These are phyloP conservation scores for Intellagama lesueurii DNA, from an alignment of 2,797 vertebrate genomes.

Conservation along the genomic window DNA sequence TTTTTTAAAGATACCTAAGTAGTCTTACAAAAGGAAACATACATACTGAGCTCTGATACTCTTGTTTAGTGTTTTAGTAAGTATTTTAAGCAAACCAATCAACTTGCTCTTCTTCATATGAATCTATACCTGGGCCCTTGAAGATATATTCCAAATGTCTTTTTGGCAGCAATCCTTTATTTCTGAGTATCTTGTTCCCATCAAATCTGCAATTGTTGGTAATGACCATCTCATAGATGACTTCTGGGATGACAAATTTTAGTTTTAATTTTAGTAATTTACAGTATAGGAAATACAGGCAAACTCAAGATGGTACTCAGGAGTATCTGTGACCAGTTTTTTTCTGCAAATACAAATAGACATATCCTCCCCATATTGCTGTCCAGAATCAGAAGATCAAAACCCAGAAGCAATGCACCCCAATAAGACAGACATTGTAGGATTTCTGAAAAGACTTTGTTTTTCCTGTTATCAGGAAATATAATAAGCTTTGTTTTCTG, in stretches of 20 bases:
- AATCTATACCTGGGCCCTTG: constrained; percentile 61
- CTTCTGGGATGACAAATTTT: background rate
- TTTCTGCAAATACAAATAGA: background rate
- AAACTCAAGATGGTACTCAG: background rate
- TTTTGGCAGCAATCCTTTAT: constrained; percentile 26
- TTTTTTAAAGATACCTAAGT: background rate
- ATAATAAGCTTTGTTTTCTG: background rate
- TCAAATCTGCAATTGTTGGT: constrained; percentile 70
- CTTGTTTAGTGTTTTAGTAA: background rate
- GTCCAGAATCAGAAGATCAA: background rate
- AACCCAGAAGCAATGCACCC: background rate
- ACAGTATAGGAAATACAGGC: background rate
- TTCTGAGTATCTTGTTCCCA: constrained; percentile 59
- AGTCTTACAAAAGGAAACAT: background rate
- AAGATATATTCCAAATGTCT: constrained; percentile 17
- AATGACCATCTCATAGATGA: constrained; percentile 14
- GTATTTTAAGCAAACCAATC: background rate
- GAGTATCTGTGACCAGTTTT: background rate
- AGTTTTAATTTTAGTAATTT: background rate
- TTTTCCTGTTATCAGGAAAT: background rate
- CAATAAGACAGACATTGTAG: background rate
- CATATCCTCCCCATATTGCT: background rate
- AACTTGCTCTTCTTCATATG: background rate
- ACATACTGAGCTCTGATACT: background rate
- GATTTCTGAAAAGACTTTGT: background rate